Evolutionary conservation across 2,113 vertebrate species (phyloP), one percentile per base, ranked within the genome.

Genomic region (Semicossyphus pulcher): DNA sequence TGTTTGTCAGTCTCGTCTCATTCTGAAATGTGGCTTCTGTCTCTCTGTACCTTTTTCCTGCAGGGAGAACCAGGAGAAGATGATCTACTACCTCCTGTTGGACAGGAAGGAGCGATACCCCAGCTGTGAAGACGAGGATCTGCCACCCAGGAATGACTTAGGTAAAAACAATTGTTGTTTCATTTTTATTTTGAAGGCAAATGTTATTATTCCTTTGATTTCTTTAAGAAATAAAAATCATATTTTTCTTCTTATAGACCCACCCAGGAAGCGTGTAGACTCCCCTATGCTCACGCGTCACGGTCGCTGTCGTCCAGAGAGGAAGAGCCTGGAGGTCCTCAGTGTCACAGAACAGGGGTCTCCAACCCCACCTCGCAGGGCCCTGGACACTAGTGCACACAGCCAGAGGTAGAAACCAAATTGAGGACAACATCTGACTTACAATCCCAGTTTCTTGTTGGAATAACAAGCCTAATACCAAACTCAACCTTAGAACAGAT

Each of bases 31-130:
- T 37, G 3, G 7, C 2, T 15, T 32, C 31, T 52, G 10, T 45
- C 18, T 48, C 16, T 12, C 5, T 51, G 5, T 0, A 0, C 53
- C 6, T 16, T 39, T 9, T 29, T n/a, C n/a, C 21, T 70, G n/a
- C 85, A 97, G 96, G 71, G 96, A 97, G 60, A 97, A 96, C 86
- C 96, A 97, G 89, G 96, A 97, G 88, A 97, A 97, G 87, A 96
- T 97, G 95, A 97, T 97, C 60, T 97, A 97, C 76, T 97, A 96
- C 81, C 92, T 97, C 86, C 94, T 97, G 66, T 88, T 97, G 84
- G 96, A 97, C 86, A 94, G 96, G 76, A 97, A 97, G 69, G 96
- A 97, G 84, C 91, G 96, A n/a, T 96, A 97, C 79, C 96, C 96
- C 37, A 97, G 95, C 92, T 97, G 95, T 56, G 96, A 97, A 80